Percentiles rank a stretch among this genome's conserved stretches.
phyloP scores from a whole-genome alignment of 2,113 vertebrate species.

The Rafetus swinhoei region DNA sequence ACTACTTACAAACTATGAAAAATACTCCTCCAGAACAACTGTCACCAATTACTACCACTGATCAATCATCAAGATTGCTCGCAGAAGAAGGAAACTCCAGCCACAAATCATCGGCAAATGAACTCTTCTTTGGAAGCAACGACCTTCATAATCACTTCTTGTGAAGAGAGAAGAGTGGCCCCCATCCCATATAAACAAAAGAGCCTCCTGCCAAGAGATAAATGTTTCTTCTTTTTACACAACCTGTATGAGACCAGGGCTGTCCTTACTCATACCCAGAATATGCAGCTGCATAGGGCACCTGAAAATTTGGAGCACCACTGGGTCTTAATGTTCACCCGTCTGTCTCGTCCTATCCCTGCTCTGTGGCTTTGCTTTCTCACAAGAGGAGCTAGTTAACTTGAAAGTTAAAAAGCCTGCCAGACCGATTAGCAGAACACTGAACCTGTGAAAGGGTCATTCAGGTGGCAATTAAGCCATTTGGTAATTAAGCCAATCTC shows the following conservation, averaged over 20 bases:
- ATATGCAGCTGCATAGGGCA: no score
- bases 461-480: no score
- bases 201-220: background rate
- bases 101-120: background rate
- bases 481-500: no score
- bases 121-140: background rate
- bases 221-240: conserved; percentile 8
- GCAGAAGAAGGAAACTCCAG: background rate
- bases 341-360: no score
- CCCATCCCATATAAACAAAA: conserved; percentile 22
- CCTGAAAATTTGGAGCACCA: no score
- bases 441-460: no score
- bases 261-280: no score
- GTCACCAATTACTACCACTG: background rate
- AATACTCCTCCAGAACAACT: background rate
- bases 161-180: background rate
- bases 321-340: no score
- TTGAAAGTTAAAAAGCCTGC: no score
- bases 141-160: background rate
- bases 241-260: background rate
- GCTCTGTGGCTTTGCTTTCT: no score
- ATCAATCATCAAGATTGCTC: background rate
- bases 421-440: no score
- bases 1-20: background rate
- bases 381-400: no score